Evolutionary conservation across 2,797 vertebrate species (phyloP), one percentile per base, ranked within the genome.

Genomic region (Chrysocyon brachyurus): DNA sequence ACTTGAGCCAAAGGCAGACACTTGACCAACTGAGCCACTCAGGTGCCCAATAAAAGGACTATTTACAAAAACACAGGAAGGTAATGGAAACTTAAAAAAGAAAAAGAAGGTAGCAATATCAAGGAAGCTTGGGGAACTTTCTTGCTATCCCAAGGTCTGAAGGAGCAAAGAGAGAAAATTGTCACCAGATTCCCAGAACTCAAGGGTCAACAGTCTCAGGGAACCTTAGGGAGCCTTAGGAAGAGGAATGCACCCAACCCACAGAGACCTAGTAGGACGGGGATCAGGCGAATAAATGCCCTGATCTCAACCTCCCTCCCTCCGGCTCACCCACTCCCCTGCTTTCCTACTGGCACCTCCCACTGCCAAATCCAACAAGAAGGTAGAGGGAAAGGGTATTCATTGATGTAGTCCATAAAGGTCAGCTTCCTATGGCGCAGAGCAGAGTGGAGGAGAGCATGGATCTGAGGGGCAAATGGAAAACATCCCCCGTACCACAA

Each of bases 51-150:
- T 46, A 70, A 59, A 84, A 94, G 26, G n/a, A 57, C 49, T 64
- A n/a, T 82, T 94, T 94, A 52, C 56, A 86, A 70, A 87, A 90
- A 66, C 16, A 52, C 3, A 6, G 81, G 56, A 73, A 19, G 49
- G 26, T 87, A 56, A 57, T 31, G 68, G 26, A 87, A 82, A 92
- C 68, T 87, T 68, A 24, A 36, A 82, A 91, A 92, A 92, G 87
- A 72, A 31, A 86, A 87, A 17, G 21, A 90, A 5, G n/a, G 10
- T n/a, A 72, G 72, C 19, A 6, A 40, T 28, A 73, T 57, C 64
- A 26, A 11, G 33, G 49, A 63, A 78, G 2, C 12, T 75, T 93
- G 81, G 49, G 54, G 26, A 33, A 68, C 19, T 46, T 49, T 61
- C 26, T 11, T 87, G 59, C 66, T 86, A 73, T 9, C 26, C 12